Percentiles rank a stretch among this genome's conserved stretches.
Evolutionary conservation across 2,113 vertebrate species (phyloP).

Genomic region (Gavialis gangeticus): DNA sequence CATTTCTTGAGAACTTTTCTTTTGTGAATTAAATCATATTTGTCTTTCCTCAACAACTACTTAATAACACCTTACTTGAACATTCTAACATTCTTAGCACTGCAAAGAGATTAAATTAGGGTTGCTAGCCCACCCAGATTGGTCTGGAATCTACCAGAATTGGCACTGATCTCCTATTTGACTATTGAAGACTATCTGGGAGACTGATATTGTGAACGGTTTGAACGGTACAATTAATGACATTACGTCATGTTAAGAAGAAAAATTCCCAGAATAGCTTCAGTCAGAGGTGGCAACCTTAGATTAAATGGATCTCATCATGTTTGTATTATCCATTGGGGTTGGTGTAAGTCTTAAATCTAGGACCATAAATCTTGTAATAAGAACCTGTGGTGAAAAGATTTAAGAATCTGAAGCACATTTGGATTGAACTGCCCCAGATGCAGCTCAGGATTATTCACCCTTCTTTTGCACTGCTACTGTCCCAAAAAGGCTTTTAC

Average conservation of each 20-base stretch:
- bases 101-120: not conserved
- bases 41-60: not conserved
- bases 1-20: not conserved
- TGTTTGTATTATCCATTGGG: not conserved
- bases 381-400: not conserved
- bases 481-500: not conserved
- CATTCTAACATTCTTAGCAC: not conserved
- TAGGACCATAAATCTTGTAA: not conserved
- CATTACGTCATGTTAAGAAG: too few species aligned
- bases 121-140: too few species aligned
- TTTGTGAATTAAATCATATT: conserved; percentile 5
- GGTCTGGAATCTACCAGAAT: too few species aligned
- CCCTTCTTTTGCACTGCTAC: not conserved
- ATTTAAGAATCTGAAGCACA: not conserved
- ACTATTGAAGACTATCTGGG: too few species aligned
- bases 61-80: conserved; percentile 1
- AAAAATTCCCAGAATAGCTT: accelerated
- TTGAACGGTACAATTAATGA: too few species aligned
- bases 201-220: too few species aligned
- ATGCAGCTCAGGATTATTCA: not conserved
- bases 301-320: not conserved
- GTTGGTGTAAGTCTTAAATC: not conserved
- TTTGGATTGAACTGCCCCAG: not conserved
- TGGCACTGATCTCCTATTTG: too few species aligned
- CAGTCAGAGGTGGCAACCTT: not conserved